Base-by-base conservation (phyloP, 2,113 vertebrate species). In the Nematolebias whitei region DNA sequence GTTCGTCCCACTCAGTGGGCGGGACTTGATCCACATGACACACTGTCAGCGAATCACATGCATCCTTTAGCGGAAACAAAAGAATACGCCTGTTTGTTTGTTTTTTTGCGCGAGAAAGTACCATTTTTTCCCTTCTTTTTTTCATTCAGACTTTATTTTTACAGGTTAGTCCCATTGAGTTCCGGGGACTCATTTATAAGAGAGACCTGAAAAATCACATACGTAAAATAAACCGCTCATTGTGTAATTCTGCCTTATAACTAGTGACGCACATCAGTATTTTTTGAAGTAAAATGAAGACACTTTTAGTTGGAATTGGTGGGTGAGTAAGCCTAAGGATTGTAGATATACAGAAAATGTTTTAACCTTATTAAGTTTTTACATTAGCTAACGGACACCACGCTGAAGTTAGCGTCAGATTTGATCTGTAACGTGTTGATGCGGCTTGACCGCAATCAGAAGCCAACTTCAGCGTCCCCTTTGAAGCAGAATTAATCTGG, bases 291-390 rank as follows among this genome's bases (percentile, higher is more conserved):
- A 80, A 71, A 16, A 97, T 98, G 95, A 94, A 91, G 88, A 90
- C 79, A 8, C 63, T 96, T 23, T 79, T 97, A 74, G 80, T 98
- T 63, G 96, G 95, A 87, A 93, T 99, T 63, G 92, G 96, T 26
- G 96, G 97, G 97, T 98, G 80, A 95, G 95, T 94, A 19, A 66
- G 14, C n/a, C 55, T 1, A 12, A 58, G 10, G 19, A 16, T 2
- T 50, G 50, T 39, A 45, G 52, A 13, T 50, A 50, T 2, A 15
- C 12, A 5, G 22, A 15, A 24, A 49, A 24, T 49, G 12, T 49
- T 14, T 49, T 14, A 24, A 7, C 26, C 26, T 3, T 29, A 7
- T n/a, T n/a, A 22, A 11, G 1, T 14, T 18, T 50, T 49, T 51
- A 20, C 47, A 45, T 23, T 24, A 29, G 22, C 13, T 35, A 10